Evolutionary conservation across 2,113 vertebrate genomes (phyloP).

Genomic region (Proteles cristata): DNA sequence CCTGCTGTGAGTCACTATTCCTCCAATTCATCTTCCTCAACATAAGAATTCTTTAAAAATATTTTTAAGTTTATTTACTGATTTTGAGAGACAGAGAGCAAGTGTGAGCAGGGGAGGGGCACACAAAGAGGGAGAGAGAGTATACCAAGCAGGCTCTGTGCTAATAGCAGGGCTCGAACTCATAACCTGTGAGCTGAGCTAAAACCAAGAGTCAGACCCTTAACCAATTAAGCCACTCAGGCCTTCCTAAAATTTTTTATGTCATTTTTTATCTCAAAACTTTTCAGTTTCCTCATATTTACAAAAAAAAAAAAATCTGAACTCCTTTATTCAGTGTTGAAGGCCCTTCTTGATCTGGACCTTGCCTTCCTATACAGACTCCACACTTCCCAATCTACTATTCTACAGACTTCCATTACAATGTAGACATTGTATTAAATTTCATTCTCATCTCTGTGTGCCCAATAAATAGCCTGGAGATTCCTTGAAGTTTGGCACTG

Average conservation of each 20-base stretch:
- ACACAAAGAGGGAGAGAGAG: no score
- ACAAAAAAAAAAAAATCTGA: not conserved
- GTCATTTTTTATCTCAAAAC: not conserved
- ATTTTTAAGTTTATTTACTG: no score
- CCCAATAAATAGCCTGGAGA: not conserved
- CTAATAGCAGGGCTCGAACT: no score
- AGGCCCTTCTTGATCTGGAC: not conserved
- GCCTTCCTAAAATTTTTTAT: not conserved
- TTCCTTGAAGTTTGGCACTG: not conserved
- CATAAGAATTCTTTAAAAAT: not conserved
- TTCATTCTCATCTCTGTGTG: not conserved
- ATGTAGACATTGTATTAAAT: not conserved
- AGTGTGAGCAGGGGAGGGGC: no score
- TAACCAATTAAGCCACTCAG: no score
- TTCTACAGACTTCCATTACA: not conserved
- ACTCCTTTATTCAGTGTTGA: not conserved
- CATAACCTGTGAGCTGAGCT: no score
- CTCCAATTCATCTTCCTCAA: not conserved
- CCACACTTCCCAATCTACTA: not conserved
- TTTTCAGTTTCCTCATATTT: not conserved
- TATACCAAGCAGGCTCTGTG: no score
- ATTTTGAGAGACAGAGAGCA: no score
- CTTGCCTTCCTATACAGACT: not conserved
- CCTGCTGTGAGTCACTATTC: not conserved
- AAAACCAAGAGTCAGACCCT: no score